Evolutionary conservation across 2,113 vertebrate genomes (phyloP).

Genomic region (Silurus asotus): DNA sequence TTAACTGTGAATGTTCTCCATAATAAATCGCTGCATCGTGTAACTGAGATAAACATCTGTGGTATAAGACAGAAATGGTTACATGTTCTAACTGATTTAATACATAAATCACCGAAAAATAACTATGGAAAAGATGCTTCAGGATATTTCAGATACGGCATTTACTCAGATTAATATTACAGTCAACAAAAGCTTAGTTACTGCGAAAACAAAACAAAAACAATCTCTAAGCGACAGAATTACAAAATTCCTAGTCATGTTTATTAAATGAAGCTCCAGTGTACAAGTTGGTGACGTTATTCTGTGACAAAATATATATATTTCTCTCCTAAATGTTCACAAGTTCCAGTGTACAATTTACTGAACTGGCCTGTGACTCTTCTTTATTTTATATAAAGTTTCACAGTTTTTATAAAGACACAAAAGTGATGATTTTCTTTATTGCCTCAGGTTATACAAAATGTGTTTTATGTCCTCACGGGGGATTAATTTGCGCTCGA

Average conservation of each 20-base stretch:
- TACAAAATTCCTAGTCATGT: background rate
- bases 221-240: conserved; percentile 9
- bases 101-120: background rate
- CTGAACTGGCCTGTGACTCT: conserved; percentile 24
- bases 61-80: conserved; percentile 15
- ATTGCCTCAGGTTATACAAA: conserved; percentile 41
- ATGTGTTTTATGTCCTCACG: background rate
- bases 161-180: background rate
- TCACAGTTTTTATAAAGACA: conserved; percentile 49
- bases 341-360: conserved; percentile 45
- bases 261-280: conserved; percentile 17
- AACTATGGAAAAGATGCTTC: background rate
- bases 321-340: conserved; percentile 35
- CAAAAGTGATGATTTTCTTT: conserved; percentile 21
- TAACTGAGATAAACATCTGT: conserved; percentile 29
- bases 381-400: background rate
- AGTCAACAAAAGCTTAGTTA: conserved; percentile 17
- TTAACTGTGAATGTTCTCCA: conserved; percentile 43
- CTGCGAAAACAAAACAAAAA: background rate
- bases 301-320: background rate
- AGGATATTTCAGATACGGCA: background rate
- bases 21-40: conserved; percentile 24
- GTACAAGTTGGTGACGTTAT: conserved; percentile 14
- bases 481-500: background rate
- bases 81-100: background rate